A percentile compares a stretch with the other conserved stretches of the same genome.
Conservation (phyloP, 2,113 vertebrate genomes). For the Sakesphorus luctuosus region DNA sequence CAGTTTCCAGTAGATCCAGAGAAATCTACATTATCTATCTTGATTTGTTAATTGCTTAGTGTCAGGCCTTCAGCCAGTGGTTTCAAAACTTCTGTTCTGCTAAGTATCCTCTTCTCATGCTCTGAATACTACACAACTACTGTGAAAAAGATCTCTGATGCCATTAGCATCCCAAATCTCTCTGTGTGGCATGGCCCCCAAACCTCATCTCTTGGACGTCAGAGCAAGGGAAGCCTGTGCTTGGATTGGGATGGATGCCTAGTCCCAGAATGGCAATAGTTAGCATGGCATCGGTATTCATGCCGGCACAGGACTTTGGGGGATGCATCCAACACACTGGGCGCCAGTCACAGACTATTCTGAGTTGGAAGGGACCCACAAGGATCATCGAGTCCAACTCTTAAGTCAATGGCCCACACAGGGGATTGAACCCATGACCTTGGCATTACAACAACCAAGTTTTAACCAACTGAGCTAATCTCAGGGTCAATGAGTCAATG, state of each 20-base stretch:
- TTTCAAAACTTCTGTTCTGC: background rate
- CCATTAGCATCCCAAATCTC: background rate
- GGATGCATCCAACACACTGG: rapidly evolving
- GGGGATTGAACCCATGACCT: too few relatives aligned
- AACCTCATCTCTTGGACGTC: background rate
- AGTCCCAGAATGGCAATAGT: background rate
- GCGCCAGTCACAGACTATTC: too few relatives aligned
- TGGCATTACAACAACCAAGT: too few relatives aligned
- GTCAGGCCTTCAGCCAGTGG: background rate
- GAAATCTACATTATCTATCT: background rate
- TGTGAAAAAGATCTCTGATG: background rate
- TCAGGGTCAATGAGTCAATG: too few relatives aligned
- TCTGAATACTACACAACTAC: background rate
- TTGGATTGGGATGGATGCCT: background rate
- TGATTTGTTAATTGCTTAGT: background rate
- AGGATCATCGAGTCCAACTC: too few relatives aligned
- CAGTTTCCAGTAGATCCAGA: background rate
- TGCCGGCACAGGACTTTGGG: rapidly evolving
- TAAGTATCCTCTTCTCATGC: background rate
- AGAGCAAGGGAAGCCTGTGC: background rate
- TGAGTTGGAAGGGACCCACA: too few relatives aligned
- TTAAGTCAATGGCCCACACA: too few relatives aligned
- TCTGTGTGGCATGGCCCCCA: rapidly evolving
- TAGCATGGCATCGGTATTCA: background rate
- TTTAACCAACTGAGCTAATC: too few relatives aligned